Base-by-base conservation (phyloP, 2,888 invertebrate species). In the Petrophora chlorosata region DNA sequence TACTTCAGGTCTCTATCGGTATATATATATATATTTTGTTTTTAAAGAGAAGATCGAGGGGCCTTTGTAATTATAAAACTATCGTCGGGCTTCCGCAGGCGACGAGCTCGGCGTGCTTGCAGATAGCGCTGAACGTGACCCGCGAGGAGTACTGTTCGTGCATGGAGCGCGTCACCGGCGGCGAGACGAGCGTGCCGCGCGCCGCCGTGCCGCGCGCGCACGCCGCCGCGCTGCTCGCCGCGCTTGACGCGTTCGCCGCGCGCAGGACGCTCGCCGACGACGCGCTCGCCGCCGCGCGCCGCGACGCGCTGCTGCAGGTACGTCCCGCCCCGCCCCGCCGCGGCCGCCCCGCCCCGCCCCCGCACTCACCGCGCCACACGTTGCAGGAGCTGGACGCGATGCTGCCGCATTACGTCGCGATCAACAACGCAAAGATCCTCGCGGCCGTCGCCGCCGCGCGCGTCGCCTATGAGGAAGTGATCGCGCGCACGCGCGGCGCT, bases 1-100 rank as follows among this genome's bases (percentile, higher is more conserved):
- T 98, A 96, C 92, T 98, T 61, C 95, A 96, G 85, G 96, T 96
- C 81, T 90, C 92, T n/a, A 13, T 8, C 5, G 9, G 7, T 19
- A 19, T 2, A n/a, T n/a, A n/a, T n/a, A n/a, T n/a, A n/a, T n/a
- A n/a, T n/a, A n/a, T n/a, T n/a, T n/a, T n/a, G n/a, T n/a, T n/a
- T n/a, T n/a, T n/a, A n/a, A n/a, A n/a, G n/a, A n/a, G 19, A 1
- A 19, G 16, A 16, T 17, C 13, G 29, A 29, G 29, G 14, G 25
- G 9, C 25, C 1, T 7, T 7, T 33, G 7, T 7, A 1, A 9
- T 3, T 3, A 3, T 19, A 3, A n/a, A n/a, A n/a, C n/a, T 8
- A 3, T 23, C 3, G 0, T 38, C 7, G 26, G 26, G 1, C 1
- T 25, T 32, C 5, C 10, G 30, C 22, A 49, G 49, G 49, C 49